Base-by-base conservation (phyloP, 2,113 vertebrate genomes). In the Sula dactylatra region DNA sequence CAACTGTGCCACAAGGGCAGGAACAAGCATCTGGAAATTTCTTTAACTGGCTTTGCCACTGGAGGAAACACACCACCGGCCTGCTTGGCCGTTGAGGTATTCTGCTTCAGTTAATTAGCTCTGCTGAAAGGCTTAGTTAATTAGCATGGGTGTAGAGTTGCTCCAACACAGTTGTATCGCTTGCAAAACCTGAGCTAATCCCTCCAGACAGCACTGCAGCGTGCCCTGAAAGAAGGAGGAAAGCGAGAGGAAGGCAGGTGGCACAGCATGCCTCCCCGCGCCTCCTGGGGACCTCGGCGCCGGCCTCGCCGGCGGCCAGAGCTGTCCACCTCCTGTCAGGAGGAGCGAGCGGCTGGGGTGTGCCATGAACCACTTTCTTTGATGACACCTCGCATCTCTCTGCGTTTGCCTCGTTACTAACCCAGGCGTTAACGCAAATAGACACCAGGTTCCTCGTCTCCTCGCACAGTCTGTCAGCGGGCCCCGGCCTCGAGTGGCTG, bases 251-350 rank as follows among this genome's bases (percentile, higher is more conserved):
- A 4, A 13, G 18, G 44, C 20, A 0, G 58, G 31, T 17, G 36
- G 54, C 58, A 6, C 1, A 1, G 8, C 27, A 1, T 2, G 4
- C 10, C 20, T 7, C 17, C 47, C 31, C 7, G 0, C 3, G 15
- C 26, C 54, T n/a, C 1, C 9, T 4, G 73, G 56, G 9, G 24
- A 24, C 47, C 66, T 2, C 16, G 7, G 36, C 7, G 59, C 20
- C 3, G 4, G 16, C 50, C 47, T 40, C 10, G 5, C 24, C 3
- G 6, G 25, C 3, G 4, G 54, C 17, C 49, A 5, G 21, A 3
- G 8, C 22, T 3, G 25, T 6, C 16, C 61, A 9, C 18, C 8
- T 44, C 10, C 58, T 40, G 4, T 2, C 45, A 5, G 10, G 11
- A 29, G 9, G 12, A 22, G 38, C 5, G 1, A 34, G 16, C 2